Conservation (phyloP, 2,888 invertebrate genomes). For the Lycaena phlaeas region DNA sequence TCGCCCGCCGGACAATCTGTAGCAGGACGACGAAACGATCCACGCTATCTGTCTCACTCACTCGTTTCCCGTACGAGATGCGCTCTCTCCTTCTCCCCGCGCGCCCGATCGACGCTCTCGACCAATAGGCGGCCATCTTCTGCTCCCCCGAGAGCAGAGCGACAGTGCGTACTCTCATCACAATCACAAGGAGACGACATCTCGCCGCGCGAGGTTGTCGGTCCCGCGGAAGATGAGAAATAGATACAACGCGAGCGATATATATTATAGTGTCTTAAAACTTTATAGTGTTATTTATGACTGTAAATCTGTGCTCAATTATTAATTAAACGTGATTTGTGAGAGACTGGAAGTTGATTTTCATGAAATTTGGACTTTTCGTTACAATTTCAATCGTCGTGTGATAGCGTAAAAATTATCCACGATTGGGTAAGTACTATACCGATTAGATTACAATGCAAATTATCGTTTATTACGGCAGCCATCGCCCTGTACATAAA, state of each 20-base stretch:
- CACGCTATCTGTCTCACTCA: slow-evolving; percentile 55
- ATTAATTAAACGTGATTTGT: slow-evolving; percentile 43
- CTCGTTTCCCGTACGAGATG: slow-evolving; percentile 46
- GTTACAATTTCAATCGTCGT: slow-evolving; percentile 39
- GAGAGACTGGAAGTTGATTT: slow-evolving; percentile 45
- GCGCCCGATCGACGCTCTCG: slow-evolving; percentile 53
- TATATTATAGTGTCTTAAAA: slow-evolving; percentile 42
- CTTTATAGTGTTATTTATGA: slow-evolving; percentile 37
- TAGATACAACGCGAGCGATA: slow-evolving; percentile 35
- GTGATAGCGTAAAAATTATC: slow-evolving; percentile 65
- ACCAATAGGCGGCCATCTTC: slow-evolving; percentile 68
- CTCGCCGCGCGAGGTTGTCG: slow-evolving; percentile 67
- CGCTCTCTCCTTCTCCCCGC: slow-evolving; percentile 62
- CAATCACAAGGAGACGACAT: slow-evolving; percentile 64
- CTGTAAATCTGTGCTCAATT: slow-evolving; percentile 53
- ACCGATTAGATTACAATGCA: slow-evolving; percentile 69
- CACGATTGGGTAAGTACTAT: slow-evolving; percentile 69
- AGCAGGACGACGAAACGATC: slow-evolving; percentile 54
- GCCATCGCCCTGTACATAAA: slow-evolving; percentile 40
- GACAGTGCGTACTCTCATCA: slow-evolving; percentile 72
- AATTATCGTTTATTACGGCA: slow-evolving; percentile 49
- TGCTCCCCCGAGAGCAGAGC: slow-evolving; percentile 72
- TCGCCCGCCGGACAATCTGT: slow-evolving; percentile 54
- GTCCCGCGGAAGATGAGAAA: slow-evolving; percentile 41
- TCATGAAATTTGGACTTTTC: slow-evolving; percentile 47